These are phyloP conservation scores for Drosophila bipectinata DNA, from an alignment of 1,140 invertebrate genomes.

Conservation along the genomic window DNA sequence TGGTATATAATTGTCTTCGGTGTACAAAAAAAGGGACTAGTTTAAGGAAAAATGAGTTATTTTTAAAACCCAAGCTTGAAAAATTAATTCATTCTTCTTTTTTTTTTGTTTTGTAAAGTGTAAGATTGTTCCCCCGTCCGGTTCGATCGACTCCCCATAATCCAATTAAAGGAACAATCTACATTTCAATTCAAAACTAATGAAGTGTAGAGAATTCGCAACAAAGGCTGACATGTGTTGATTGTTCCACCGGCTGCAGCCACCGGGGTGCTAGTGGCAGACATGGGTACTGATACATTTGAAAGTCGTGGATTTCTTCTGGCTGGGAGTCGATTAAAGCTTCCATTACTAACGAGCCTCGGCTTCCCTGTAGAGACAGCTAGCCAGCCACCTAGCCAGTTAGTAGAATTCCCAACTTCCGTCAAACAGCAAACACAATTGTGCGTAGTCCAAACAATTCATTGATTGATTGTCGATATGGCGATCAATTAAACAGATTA, in stretches of 20 bases:
- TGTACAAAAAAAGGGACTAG: background rate
- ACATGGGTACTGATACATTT: constrained; percentile 42
- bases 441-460: constrained; percentile 68
- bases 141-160: constrained; percentile 65
- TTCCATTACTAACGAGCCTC: constrained; percentile 51
- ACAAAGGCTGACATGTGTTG: constrained; percentile 69
- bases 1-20: too few species aligned
- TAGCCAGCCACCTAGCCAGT: background rate
- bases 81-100: background rate
- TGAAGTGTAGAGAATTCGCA: constrained; percentile 78
- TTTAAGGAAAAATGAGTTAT: too few species aligned
- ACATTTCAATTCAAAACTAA: constrained; percentile 82
- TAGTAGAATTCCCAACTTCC: constrained; percentile 54
- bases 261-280: background rate
- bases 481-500: constrained; percentile 73
- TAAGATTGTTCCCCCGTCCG: constrained; percentile 42
- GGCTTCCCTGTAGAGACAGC: constrained; percentile 54
- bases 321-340: constrained; percentile 23
- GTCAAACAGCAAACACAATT: constrained; percentile 58
- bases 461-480: constrained; percentile 72
- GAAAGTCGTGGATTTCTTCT: constrained; percentile 58
- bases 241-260: constrained; percentile 63
- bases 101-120: background rate
- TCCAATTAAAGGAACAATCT: constrained; percentile 82
- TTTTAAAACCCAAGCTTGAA: too few species aligned